phyloP scores from a whole-genome alignment of 2,113 vertebrate genomes.

The Macaca fascicularis region T2T-MFA8v1.1 NC_088381.1:72279001-72279500 shows the following conservation, averaged over 20 bases:
- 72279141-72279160: background rate
- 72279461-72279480: background rate
- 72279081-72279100: background rate
- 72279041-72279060: background rate
- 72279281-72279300: background rate
- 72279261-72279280: background rate
- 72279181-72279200: background rate
- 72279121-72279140: background rate
- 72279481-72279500: background rate
- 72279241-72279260: background rate
- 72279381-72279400: background rate
- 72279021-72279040: background rate
- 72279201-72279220: background rate
- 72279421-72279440: background rate
- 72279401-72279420: background rate
- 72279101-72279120: background rate
- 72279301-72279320: background rate
- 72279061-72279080: background rate
- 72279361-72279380: background rate
- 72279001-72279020: background rate
- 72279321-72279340: background rate
- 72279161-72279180: background rate
- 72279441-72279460: background rate
- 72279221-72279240: background rate
- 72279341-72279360: background rate